Base-by-base conservation (phyloP, 2,888 invertebrate genomes). In the Cryptophagus acutangulus region DNA sequence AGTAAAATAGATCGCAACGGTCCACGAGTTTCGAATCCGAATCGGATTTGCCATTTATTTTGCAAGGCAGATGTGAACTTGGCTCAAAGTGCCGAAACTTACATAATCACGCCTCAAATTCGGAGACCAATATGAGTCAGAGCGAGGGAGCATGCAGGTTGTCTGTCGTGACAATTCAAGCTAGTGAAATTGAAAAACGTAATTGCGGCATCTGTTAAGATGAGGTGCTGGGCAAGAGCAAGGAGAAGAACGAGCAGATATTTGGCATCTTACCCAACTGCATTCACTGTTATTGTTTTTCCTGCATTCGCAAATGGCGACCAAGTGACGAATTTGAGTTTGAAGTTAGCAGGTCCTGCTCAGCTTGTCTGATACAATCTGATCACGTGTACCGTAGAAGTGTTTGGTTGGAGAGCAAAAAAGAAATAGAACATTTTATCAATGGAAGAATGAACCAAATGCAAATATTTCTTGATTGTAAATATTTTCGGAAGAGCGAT, bases 301-400 rank as follows among this genome's bases (percentile, higher is more conserved):
- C 46, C 3, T 58, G 58, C 35, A 49, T 59, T 10, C 45, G 46
- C 37, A 59, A 43, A 34, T 59, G 54, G 56, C 41, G 56, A 25
- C 48, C 51, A 43, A 55, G 43, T 38, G 58, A 57, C 36, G 57
- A 57, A 30, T 53, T 59, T 44, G 54, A 55, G 18, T 39, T 44
- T n/a, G 51, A 54, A 18, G 54, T 58, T 9, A 49, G 53, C 13
- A 55, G 51, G 36, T 48, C 55, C 1, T 58, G 58, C 38, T 57
- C 58, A 2, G 58, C 55, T 40, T 58, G 58, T 42, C 45, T 57
- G 40, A 41, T 46, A 15, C 36, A 49, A 3, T 58, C 58, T 47
- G 84, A 87, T 63, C 88, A 82, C 66, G 83, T 89, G 9, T 84
- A 84, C 52, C 87, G 87, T 2, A 85, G 84, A 59, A 74, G 77